These are phyloP conservation scores for Xanthorhoe spadicearia DNA, from an alignment of 2,888 invertebrate genomes.

Conservation along the genomic window DNA sequence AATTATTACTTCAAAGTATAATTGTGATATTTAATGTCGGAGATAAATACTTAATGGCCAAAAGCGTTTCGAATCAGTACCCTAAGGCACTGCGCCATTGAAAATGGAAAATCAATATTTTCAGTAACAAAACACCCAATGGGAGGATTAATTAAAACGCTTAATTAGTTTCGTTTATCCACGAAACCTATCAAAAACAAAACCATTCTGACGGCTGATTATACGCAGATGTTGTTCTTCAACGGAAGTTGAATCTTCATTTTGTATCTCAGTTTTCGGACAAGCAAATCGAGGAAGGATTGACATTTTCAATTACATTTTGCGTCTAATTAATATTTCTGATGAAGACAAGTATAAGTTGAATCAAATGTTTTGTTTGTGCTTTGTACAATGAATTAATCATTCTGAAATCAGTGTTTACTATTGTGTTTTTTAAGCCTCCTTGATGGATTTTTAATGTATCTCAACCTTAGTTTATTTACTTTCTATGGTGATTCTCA, in stretches of 20 bases:
- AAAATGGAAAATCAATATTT: conserved; percentile 68
- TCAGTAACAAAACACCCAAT: conserved; percentile 76
- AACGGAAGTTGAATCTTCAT: conserved; percentile 35
- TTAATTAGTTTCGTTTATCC: conserved; percentile 81
- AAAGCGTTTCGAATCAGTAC: conserved; percentile 50
- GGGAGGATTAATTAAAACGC: conserved; percentile 79
- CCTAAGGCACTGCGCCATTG: conserved; percentile 51
- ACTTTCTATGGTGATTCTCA: too few relatives aligned
- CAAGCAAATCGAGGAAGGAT: conserved; percentile 18
- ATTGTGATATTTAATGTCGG: conserved; percentile 12
- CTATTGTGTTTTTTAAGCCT: too few relatives aligned
- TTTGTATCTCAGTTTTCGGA: conserved; percentile 30
- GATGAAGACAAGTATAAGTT: neutral
- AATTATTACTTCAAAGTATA: neutral
- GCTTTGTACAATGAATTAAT: too few relatives aligned
- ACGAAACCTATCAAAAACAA: conserved; percentile 76
- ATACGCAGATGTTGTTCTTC: conserved; percentile 61
- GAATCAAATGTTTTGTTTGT: neutral
- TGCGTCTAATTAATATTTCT: conserved; percentile 10
- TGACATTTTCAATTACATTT: conserved; percentile 28
- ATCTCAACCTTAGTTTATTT: too few relatives aligned
- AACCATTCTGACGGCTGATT: conserved; percentile 67
- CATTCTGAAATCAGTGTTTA: too few relatives aligned
- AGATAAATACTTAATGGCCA: conserved; percentile 25
- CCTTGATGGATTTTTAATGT: too few relatives aligned